Conservation (phyloP, 2,113 vertebrate species). For the Dromas ardeola region DNA sequence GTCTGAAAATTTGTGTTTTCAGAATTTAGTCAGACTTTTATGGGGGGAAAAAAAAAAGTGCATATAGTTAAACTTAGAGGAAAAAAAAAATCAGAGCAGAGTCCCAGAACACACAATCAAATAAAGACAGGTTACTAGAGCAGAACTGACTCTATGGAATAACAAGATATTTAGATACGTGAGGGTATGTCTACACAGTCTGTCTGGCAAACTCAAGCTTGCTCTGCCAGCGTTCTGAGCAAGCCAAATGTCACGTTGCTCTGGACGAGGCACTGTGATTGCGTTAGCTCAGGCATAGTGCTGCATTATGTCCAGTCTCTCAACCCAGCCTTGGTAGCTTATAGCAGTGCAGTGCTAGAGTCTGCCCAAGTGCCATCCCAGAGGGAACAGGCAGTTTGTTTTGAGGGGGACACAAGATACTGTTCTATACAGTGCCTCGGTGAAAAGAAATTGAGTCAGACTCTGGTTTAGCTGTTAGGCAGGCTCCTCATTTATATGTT, state of each 20-base stretch:
- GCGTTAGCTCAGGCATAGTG: neutral
- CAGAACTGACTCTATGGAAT: neutral
- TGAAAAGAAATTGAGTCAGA: neutral
- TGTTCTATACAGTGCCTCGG: neutral
- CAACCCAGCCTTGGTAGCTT: neutral
- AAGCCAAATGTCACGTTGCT: neutral
- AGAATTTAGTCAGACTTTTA: neutral
- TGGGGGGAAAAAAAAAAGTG: neutral
- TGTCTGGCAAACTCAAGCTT: neutral
- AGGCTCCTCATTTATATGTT: neutral
- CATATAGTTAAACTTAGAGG: neutral
- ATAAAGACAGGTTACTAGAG: neutral
- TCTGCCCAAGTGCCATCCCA: neutral
- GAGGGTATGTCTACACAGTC: neutral
- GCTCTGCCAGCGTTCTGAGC: neutral
- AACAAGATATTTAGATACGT: neutral
- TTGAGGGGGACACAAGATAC: neutral
- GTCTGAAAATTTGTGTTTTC: neutral
- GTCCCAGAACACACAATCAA: neutral
- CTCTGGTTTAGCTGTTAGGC: neutral
- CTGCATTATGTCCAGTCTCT: neutral
- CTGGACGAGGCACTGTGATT: neutral
- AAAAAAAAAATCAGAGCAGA: neutral
- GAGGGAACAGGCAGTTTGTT: neutral
- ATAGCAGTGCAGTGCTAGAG: neutral